Evolutionary conservation across 2,888 invertebrate species (phyloP).

Genomic region (Apoda limacodes): DNA sequence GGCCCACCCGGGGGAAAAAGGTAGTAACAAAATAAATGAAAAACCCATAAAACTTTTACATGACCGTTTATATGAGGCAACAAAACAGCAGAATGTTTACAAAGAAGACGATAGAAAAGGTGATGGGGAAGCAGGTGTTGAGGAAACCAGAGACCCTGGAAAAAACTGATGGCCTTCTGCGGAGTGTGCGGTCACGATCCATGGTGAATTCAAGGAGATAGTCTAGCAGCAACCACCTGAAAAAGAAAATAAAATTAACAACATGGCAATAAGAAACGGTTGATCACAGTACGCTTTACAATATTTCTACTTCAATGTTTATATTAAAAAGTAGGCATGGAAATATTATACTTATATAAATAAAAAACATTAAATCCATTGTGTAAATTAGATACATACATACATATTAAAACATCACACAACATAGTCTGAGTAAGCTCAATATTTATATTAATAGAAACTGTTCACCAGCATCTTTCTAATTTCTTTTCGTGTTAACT

Average conservation of each 20-base stretch:
- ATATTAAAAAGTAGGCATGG: no score
- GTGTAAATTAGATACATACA: no score
- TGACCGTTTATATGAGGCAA: slow-evolving; percentile 36
- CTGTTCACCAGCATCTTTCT: no score
- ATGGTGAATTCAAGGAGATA: slow-evolving; percentile 29
- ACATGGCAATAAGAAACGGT: not conserved
- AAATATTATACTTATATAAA: no score
- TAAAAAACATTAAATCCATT: no score
- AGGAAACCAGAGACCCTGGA: slow-evolving; percentile 32
- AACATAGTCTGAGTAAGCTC: no score
- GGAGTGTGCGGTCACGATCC: slow-evolving; percentile 24
- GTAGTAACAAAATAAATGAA: no score
- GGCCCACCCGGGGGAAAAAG: no score
- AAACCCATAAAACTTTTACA: slow-evolving; percentile 21
- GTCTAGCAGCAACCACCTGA: slow-evolving; percentile 52
- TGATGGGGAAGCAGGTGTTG: slow-evolving; percentile 47
- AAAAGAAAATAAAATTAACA: slow-evolving; percentile 13
- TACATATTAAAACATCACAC: no score
- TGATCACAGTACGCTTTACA: not conserved
- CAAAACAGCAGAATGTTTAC: slow-evolving; percentile 49
- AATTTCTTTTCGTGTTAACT: no score
- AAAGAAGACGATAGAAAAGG: slow-evolving; percentile 42
- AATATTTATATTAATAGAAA: no score
- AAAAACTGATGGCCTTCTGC: slow-evolving; percentile 26
- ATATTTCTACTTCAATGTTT: not conserved